A percentile compares a stretch with the other conserved stretches of the same genome.
phyloP scores from a whole-genome alignment of 1,140 invertebrate genomes.

The Drosophila nannoptera region DNA sequence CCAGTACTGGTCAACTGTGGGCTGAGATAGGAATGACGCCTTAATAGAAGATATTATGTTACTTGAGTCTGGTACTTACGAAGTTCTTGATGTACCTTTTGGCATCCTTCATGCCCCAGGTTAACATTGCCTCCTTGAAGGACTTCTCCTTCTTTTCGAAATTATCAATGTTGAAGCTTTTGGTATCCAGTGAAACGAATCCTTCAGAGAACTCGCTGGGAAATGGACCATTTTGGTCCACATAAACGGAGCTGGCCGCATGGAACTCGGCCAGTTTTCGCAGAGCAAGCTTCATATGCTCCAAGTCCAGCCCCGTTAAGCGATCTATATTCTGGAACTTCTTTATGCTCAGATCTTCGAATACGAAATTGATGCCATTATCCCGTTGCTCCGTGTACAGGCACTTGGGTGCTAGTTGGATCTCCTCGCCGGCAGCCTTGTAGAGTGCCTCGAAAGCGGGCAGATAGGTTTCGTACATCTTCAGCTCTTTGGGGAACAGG shows the following conservation, averaged over 20 bases:
- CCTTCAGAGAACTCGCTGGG: constrained; percentile 55
- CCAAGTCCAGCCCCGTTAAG: constrained; percentile 80
- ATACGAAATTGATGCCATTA: constrained; percentile 54
- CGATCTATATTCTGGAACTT: constrained; percentile 77
- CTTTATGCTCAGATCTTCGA: constrained; percentile 53
- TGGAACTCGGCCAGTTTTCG: constrained; percentile 81
- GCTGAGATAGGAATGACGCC: constrained; percentile 26
- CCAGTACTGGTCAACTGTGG: constrained; percentile 56
- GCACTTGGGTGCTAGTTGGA: constrained; percentile 63
- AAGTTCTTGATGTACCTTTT: constrained; percentile 58
- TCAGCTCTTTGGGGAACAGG: constrained; percentile 58
- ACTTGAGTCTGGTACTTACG: constrained; percentile 38
- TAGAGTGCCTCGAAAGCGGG: constrained; percentile 62
- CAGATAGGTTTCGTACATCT: constrained; percentile 61
- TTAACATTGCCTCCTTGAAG: constrained; percentile 54
- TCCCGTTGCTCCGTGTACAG: constrained; percentile 46
- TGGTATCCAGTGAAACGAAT: constrained; percentile 30
- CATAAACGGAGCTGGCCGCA: constrained; percentile 79
- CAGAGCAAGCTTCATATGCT: constrained; percentile 80
- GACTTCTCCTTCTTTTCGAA: constrained; percentile 24
- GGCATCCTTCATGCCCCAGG: constrained; percentile 54
- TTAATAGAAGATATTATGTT: neutral
- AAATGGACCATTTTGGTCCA: constrained; percentile 52
- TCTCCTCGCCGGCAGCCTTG: constrained; percentile 47
- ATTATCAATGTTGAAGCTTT: constrained; percentile 23